Evolutionary conservation across 2,113 vertebrate genomes (phyloP).

Genomic region (Todiramphus chloris): DNA sequence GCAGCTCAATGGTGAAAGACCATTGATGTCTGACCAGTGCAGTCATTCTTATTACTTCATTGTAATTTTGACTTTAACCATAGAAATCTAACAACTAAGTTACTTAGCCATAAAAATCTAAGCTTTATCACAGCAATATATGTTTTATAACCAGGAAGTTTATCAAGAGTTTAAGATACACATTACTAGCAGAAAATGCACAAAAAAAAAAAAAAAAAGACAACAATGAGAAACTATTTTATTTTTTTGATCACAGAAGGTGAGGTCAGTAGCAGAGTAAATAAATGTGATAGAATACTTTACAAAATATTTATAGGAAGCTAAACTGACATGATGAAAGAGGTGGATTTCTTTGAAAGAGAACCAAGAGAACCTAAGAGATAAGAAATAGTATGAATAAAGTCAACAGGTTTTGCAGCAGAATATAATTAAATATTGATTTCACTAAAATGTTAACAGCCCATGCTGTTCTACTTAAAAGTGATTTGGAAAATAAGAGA

Average conservation of each 20-base stretch:
- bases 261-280: not conserved
- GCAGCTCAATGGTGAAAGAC: not conserved
- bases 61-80: not conserved
- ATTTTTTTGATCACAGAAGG: not conserved
- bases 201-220: not conserved
- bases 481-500: not conserved
- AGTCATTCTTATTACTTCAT: not conserved
- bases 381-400: not conserved
- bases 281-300: accelerated
- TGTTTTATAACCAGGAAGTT: not conserved
- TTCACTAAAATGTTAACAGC: not conserved
- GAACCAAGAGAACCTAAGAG: not conserved
- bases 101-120: not conserved
- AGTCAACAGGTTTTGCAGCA: not conserved
- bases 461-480: not conserved
- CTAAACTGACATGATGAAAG: not conserved
- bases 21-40: accelerated
- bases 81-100: not conserved
- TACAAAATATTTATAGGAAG: not conserved
- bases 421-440: not conserved
- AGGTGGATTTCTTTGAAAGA: not conserved
- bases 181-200: not conserved
- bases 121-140: not conserved
- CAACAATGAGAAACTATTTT: not conserved
- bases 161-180: not conserved